Conservation (phyloP, 2,113 vertebrate genomes). For the Pelecanoides urinatrix region DNA sequence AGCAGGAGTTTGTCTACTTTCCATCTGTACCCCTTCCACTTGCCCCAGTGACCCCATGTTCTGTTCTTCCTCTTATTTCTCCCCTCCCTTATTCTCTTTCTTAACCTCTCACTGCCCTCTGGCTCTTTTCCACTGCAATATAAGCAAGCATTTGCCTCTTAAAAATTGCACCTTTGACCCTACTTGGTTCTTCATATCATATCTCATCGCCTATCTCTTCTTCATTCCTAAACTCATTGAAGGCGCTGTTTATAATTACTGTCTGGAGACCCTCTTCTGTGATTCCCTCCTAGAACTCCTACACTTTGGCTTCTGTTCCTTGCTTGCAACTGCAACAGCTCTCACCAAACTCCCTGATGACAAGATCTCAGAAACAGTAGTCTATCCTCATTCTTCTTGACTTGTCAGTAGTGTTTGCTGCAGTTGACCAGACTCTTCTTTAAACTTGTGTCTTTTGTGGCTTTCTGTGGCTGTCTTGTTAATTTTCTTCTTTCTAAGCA, state of each 20-base stretch:
- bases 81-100: slow-evolving; percentile 10
- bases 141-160: slow-evolving; percentile 30
- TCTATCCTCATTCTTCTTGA: slow-evolving; percentile 42
- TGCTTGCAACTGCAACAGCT: slow-evolving; percentile 35
- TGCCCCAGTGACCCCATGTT: slow-evolving; percentile 5
- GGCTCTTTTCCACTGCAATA: slow-evolving; percentile 41
- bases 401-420: slow-evolving; percentile 14
- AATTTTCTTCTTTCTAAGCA: background rate
- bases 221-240: slow-evolving; percentile 42
- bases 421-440: background rate
- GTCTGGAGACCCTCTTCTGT: slow-evolving; percentile 36
- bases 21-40: slow-evolving; percentile 29
- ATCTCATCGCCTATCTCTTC: slow-evolving; percentile 46
- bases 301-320: slow-evolving; percentile 54
- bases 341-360: slow-evolving; percentile 50
- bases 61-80: slow-evolving; percentile 18
- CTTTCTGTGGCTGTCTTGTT: background rate
- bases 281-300: slow-evolving; percentile 38
- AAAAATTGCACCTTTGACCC: slow-evolving; percentile 39
- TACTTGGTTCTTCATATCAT: slow-evolving; percentile 26
- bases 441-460: background rate
- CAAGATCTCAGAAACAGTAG: slow-evolving; percentile 56
- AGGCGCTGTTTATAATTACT: slow-evolving; percentile 55
- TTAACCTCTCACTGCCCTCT: slow-evolving; percentile 25
- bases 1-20: slow-evolving; percentile 42